A percentile compares a stretch with the other conserved stretches of the same genome.
phyloP scores from a whole-genome alignment of 1,140 invertebrate genomes.

The Chymomyza costata region DNA sequence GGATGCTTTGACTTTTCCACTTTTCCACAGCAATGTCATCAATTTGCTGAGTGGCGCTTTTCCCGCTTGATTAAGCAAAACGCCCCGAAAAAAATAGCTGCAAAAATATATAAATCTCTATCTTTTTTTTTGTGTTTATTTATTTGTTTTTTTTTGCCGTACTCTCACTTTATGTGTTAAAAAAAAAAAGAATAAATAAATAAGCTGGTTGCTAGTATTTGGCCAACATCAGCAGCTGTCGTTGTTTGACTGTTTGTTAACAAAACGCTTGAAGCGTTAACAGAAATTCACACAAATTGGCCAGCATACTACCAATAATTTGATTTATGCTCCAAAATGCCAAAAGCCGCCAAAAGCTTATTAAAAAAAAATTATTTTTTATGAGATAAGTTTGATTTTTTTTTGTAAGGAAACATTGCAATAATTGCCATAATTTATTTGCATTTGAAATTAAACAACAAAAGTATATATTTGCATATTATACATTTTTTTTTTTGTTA shows the following conservation, averaged over 20 bases:
- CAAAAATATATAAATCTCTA: constrained; percentile 14
- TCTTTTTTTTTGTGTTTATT: constrained; percentile 8
- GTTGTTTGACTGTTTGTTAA: constrained; percentile 34
- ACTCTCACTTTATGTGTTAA: too few relatives aligned
- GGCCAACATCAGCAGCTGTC: too few relatives aligned
- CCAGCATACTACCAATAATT: constrained; percentile 45
- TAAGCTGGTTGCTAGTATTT: too few relatives aligned
- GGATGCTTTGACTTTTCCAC: constrained; percentile 3
- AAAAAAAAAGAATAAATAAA: constrained; percentile 17
- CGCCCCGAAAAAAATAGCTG: too few relatives aligned
- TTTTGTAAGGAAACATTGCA: constrained; percentile 21
- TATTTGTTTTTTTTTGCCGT: constrained; percentile 24
- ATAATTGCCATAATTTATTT: constrained; percentile 65
- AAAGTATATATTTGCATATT: constrained; percentile 63
- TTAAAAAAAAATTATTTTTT: constrained; percentile 47
- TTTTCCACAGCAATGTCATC: constrained; percentile 1
- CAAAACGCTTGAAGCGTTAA: constrained; percentile 53
- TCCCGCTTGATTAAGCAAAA: constrained; percentile 30
- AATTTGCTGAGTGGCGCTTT: constrained; percentile 30
- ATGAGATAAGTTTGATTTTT: constrained; percentile 30
- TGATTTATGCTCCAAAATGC: constrained; percentile 59
- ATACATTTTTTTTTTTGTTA: constrained; percentile 17
- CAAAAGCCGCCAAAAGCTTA: constrained; percentile 35
- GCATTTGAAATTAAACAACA: constrained; percentile 53
- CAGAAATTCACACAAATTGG: constrained; percentile 57